phyloP scores from a whole-genome alignment of 2,113 vertebrate genomes.

The Rousettus leschenaultii region DNA sequence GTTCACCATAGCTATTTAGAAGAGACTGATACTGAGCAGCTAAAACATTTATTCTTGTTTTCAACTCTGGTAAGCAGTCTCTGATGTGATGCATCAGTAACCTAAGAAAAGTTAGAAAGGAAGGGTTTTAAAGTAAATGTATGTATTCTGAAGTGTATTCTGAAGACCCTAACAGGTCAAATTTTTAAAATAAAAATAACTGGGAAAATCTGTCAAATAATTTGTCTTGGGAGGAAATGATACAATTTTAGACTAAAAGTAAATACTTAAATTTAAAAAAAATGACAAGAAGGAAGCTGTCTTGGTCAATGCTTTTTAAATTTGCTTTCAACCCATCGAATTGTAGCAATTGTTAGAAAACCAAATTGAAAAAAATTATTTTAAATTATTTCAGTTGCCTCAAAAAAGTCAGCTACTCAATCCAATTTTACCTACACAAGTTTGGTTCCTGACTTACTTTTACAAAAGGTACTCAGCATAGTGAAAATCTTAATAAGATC shows the following conservation, averaged over 20 bases:
- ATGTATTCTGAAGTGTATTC: background rate
- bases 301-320: background rate
- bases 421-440: background rate
- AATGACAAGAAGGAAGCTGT: background rate
- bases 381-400: background rate
- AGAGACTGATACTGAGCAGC: slow-evolving; percentile 97
- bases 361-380: background rate
- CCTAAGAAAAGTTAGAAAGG: slow-evolving; percentile 75
- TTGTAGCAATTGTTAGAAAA: background rate
- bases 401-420: slow-evolving; percentile 8
- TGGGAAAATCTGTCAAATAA: background rate
- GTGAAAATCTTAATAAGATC: background rate
- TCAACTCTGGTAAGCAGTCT: slow-evolving; percentile 97
- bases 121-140: slow-evolving; percentile 3
- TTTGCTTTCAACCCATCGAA: background rate
- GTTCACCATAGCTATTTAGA: slow-evolving; percentile 95
- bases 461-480: background rate
- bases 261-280: background rate
- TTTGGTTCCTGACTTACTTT: slow-evolving; percentile 40
- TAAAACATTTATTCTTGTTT: slow-evolving; percentile 97
- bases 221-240: background rate
- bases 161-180: background rate
- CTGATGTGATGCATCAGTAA: slow-evolving; percentile 98
- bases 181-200: slow-evolving; percentile 20
- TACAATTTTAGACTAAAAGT: background rate